Evolutionary conservation across 2,888 invertebrate genomes (phyloP), one percentile per base, ranked within the genome.

Genomic region (Ornithoptera priamus): DNA sequence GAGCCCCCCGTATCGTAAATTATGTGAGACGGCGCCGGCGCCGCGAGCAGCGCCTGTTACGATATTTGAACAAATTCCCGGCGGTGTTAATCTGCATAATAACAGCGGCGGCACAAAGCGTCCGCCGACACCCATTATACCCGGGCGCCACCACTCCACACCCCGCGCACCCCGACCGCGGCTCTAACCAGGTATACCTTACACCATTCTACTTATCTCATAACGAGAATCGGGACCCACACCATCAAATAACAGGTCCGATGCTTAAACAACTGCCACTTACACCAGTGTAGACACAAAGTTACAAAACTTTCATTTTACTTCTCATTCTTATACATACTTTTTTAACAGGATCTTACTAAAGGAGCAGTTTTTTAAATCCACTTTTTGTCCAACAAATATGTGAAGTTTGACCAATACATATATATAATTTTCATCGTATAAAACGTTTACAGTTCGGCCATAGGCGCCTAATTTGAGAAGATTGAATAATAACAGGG

Each of bases 31-130:
- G 89, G 88, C 88, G 90, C 89, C 89, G 90, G 89, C 90, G 92
- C 89, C 78, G 87, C 85, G 86, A 88, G 90, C 86, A 86, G 85
- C 81, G 89, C 92, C 92, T 88, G 92, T 92, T 92, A 92, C 89
- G 92, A 90, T 92, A 90, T 91, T 90, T 91, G 92, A 90, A 92
- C 92, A 91, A 91, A 92, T 92, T 92, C 92, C 92, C 90, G 90
- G 83, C 90, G 90, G 92, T 92, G 92, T 91, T 91, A 91, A 92
- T 92, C 92, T 92, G 92, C 92, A 92, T 92, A 92, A 92, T 92
- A 92, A 91, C 89, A 91, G 88, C 90, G 87, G 85, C 86, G 82
- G 85, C 83, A 89, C 90, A 91, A 91, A 91, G 90, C 88, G 86
- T 80, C 85, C 83, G 90, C 92, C 89, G 91, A 86, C 90, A 83